phyloP scores from a whole-genome alignment of 2,888 invertebrate genomes.

The Cephus sareptanus region DNA sequence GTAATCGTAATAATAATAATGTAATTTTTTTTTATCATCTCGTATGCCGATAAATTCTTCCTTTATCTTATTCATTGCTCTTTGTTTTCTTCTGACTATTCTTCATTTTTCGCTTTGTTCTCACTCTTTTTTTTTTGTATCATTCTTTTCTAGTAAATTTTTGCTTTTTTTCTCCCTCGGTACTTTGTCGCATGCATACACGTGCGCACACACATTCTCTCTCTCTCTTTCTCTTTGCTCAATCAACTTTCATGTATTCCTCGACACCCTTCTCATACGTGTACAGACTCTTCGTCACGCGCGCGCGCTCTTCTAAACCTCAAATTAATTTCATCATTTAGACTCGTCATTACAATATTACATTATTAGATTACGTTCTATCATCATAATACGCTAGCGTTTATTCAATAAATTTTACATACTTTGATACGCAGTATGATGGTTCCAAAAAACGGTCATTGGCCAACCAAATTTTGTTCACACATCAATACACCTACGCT shows the following conservation, averaged over 20 bases:
- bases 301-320: constrained; percentile 57
- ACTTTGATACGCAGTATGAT: constrained; percentile 67
- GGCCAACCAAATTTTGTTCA: constrained; percentile 67
- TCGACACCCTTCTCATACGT: constrained; percentile 2
- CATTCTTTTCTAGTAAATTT: background rate
- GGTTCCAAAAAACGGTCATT: constrained; percentile 67
- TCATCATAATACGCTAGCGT: constrained; percentile 66
- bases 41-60: constrained; percentile 24
- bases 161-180: background rate
- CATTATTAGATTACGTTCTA: constrained; percentile 67
- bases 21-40: constrained; percentile 34
- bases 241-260: background rate
- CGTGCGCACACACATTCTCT: constrained; percentile 46
- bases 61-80: constrained; percentile 38
- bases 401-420: constrained; percentile 67
- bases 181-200: background rate
- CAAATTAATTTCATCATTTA: constrained; percentile 66
- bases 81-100: constrained; percentile 39
- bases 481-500: constrained; percentile 66
- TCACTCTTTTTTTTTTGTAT: constrained; percentile 28
- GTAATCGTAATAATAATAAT: constrained; percentile 17
- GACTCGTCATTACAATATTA: constrained; percentile 67
- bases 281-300: constrained; percentile 30
- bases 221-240: constrained; percentile 33
- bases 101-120: constrained; percentile 24